These are phyloP conservation scores for Barbus barbus DNA, from an alignment of 2,113 vertebrate species.

Conservation along the genomic window DNA sequence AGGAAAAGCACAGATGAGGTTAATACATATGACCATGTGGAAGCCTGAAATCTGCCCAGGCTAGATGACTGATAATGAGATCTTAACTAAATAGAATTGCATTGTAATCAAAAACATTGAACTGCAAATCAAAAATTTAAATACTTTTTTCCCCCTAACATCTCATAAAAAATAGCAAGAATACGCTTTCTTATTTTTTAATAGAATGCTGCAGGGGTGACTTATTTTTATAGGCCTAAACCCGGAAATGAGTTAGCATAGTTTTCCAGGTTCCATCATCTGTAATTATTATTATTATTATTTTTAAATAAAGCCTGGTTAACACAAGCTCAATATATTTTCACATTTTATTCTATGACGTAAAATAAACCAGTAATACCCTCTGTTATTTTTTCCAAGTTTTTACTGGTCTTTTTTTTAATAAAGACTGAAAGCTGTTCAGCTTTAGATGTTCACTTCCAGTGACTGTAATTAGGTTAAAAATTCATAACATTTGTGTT, in stretches of 20 bases:
- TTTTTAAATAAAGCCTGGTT: too few relatives aligned
- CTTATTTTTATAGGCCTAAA: background rate
- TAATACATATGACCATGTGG: constrained; percentile 64
- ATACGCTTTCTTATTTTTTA: background rate
- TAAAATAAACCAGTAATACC: too few relatives aligned
- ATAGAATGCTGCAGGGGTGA: background rate
- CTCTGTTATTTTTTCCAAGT: too few relatives aligned
- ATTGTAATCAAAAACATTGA: background rate
- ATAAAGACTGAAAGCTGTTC: too few relatives aligned
- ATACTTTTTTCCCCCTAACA: background rate
- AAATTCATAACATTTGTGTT: too few relatives aligned
- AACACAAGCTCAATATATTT: too few relatives aligned
- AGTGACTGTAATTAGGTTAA: too few relatives aligned
- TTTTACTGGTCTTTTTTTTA: too few relatives aligned
- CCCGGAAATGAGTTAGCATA: background rate
- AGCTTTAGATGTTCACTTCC: too few relatives aligned
- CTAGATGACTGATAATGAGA: background rate
- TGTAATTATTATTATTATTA: too few relatives aligned
- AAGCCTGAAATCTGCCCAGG: constrained; percentile 43
- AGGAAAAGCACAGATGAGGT: constrained; percentile 57
- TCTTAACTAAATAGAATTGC: background rate
- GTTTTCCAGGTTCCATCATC: background rate
- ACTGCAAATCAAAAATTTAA: background rate
- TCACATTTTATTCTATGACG: too few relatives aligned
- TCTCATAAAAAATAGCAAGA: background rate